Conservation (phyloP, 2,113 vertebrate species). For the Podarcis raffonei region DNA sequence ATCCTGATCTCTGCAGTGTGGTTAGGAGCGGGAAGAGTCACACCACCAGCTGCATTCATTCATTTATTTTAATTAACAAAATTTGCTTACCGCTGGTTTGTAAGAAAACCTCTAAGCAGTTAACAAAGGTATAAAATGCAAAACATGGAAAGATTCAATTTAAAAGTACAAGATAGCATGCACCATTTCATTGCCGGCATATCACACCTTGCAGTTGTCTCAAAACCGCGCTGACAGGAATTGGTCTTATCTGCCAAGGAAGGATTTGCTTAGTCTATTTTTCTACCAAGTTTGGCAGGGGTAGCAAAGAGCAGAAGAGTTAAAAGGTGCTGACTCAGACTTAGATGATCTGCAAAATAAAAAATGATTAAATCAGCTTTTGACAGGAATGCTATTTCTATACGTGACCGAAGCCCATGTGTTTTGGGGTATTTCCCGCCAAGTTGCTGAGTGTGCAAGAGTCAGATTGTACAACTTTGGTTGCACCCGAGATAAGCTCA, state of each 20-base stretch:
- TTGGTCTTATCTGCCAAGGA: not conserved
- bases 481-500: too few species aligned
- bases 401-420: not conserved
- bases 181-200: not conserved
- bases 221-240: not conserved
- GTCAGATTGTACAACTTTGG: too few species aligned
- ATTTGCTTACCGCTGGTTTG: too few species aligned
- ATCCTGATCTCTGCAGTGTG: too few species aligned
- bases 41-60: not conserved
- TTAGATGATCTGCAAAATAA: not conserved
- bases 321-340: not conserved
- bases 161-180: too few species aligned
- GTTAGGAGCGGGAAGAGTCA: too few species aligned
- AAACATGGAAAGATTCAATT: too few species aligned
- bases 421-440: not conserved
- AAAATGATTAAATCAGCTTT: not conserved
- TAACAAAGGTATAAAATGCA: too few species aligned
- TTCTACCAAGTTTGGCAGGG: not conserved
- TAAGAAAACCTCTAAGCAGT: too few species aligned
- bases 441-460: not conserved
- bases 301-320: not conserved
- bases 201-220: not conserved
- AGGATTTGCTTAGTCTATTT: not conserved
- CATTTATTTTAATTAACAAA: too few species aligned
- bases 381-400: not conserved